These are phyloP conservation scores for Ceratina calcarata DNA, from an alignment of 1,140 invertebrate species.

Conservation along the genomic window DNA sequence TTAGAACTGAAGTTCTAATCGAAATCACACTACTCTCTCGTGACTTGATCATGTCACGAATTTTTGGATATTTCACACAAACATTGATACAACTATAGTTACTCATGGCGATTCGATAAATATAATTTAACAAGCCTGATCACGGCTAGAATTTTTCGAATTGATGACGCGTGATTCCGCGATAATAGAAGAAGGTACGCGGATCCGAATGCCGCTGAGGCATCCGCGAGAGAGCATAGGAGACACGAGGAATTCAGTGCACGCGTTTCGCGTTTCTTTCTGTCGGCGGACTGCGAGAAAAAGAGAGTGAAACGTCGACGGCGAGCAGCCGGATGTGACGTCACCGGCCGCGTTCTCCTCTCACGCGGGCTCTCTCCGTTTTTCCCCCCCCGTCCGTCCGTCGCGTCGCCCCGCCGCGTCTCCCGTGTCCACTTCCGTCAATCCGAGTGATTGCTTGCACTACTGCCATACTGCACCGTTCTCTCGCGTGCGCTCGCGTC, in stretches of 20 bases:
- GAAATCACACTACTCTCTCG: no score
- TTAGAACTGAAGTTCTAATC: no score
- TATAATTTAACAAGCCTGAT: no score
- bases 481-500: slow-evolving; percentile 29
- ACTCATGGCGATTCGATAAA: no score
- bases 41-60: no score
- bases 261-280: slow-evolving; percentile 37
- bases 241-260: slow-evolving; percentile 29
- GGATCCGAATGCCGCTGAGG: not conserved
- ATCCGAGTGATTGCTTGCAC: slow-evolving; percentile 66
- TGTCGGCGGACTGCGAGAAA: slow-evolving; percentile 50
- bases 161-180: no score
- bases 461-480: slow-evolving; percentile 72
- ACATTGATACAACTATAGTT: no score
- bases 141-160: no score
- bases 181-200: not conserved
- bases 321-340: slow-evolving; percentile 68
- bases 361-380: not conserved
- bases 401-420: slow-evolving; percentile 19
- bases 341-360: slow-evolving; percentile 64
- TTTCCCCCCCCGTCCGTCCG: not conserved
- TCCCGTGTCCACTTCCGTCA: slow-evolving; percentile 68
- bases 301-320: slow-evolving; percentile 64
- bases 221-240: no score
- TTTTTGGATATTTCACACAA: no score